Evolutionary conservation across 1,140 invertebrate species (phyloP), one percentile per base, ranked within the genome.

Genomic region (Bombus impatiens): DNA sequence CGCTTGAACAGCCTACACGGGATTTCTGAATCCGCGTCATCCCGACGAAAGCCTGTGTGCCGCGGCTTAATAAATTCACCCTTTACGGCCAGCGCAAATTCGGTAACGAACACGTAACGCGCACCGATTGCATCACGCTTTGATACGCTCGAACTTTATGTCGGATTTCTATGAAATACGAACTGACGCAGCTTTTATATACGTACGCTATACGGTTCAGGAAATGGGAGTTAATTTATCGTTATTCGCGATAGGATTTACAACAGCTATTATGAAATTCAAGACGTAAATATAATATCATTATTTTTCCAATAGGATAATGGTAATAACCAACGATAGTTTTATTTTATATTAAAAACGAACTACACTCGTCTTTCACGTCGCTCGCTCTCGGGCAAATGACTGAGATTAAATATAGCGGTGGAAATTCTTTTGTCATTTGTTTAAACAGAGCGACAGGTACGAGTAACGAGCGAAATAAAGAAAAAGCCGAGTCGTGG

Each of bases 11-110:
- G 32, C 25, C 6, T 59, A 15, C 57, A 1, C 44, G 59, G 13
- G 35, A 71, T 71, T 59, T 44, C 28, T 25, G 42, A 37, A 32
- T 40, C 18, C 59, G 22, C 28, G 57, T n/a, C 10, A 13, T 28
- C 35, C 22, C 28, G 68, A 57, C 13, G 35, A 81, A 59, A 32
- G n/a, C 77, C 37, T 28, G 57, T n/a, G 32, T n/a, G 32, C n/a
- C 3, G 44, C 44, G 74, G 74, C 40, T 78, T 65, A 78, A 78
- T 78, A 78, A 78, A 78, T 78, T 78, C 44, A 74, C 71, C 44
- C 44, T 53, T 75, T 74, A 74, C 42, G n/a, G n/a, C 40, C 71
- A 44, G 74, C 44, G 8, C 76, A 35, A 62, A 78, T 78, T 78
- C 57, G 76, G 76, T 47, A 47, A 47, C 72, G 18, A 32, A 74